A percentile compares a stretch with the other conserved stretches of the same genome.
phyloP scores from a whole-genome alignment of 2,797 vertebrate genomes.

The Mormyrops attenuatus region DNA sequence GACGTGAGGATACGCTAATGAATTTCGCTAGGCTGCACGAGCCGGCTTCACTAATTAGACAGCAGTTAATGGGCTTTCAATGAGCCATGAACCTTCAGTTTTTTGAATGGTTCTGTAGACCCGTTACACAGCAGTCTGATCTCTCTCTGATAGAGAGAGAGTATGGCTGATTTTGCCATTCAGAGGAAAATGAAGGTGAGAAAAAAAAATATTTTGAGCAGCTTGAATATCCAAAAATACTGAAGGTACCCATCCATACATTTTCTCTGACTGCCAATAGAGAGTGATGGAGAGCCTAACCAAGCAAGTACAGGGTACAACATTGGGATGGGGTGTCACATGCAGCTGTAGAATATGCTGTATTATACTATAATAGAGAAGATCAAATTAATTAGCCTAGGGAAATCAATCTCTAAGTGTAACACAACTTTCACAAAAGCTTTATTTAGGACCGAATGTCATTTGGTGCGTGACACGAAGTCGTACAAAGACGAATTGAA shows the following conservation, averaged over 20 bases:
- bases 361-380: background rate
- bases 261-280: background rate
- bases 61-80: slow-evolving; percentile 31
- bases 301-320: background rate
- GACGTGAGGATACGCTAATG: slow-evolving; percentile 32
- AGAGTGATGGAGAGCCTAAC: background rate
- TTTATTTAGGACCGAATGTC: background rate
- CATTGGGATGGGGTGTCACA: background rate
- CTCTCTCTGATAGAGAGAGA: slow-evolving; percentile 17
- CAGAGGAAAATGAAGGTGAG: slow-evolving; percentile 18
- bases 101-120: slow-evolving; percentile 41
- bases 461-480: background rate
- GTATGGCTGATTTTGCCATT: slow-evolving; percentile 33
- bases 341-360: background rate
- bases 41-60: slow-evolving; percentile 38
- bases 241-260: background rate
- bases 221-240: background rate
- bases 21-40: slow-evolving; percentile 28
- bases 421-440: background rate
- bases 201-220: background rate
- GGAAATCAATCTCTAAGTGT: background rate
- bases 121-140: slow-evolving; percentile 29
- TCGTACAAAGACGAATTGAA: background rate
- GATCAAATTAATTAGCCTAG: background rate
- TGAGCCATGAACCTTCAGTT: slow-evolving; percentile 38